Base-by-base conservation (phyloP, 64 coral and sea anemone genomes). In the Anthopleura sola region DNA sequence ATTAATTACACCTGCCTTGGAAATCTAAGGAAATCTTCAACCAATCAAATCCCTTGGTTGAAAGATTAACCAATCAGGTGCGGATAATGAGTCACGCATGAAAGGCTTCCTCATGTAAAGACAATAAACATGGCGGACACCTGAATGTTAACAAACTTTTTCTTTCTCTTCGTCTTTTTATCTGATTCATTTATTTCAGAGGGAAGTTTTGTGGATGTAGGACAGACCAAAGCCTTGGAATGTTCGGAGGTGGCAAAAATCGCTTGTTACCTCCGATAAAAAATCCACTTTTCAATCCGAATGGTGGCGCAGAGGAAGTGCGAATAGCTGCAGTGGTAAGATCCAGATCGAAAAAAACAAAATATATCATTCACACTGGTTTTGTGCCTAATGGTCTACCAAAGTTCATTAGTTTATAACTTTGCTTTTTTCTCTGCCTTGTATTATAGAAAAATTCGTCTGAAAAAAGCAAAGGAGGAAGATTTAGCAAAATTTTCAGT, bases 241-340 rank as follows among this genome's bases (percentile, higher is more conserved):
- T 97, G 94, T 92, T 89, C 29, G 80, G 90, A 46, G 84, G 90
- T 17, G 85, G 80, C 62, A 92, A 90, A 36, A 91, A 88, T 17
- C 90, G 94, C 36, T 79, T 97, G 77, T 89, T 97, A 56, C 94
- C 94, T 6, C 94, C 94, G 39, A 97, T 97, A 44, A 97, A 97
- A 29, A 97, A 97, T 15, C 94, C 94, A 49, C 85, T 97, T 38
- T 97, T 97, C 36, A 97, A 97, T 40, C 94, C 94, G 17, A 92
- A 92, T 66, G 94, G 90, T 79, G 84, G 75, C 15, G 37, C 77
- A 2, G 90, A 97, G 21, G 84, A 97, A 84, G 94, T 97, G 49
- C 90, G 87, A 33, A 89, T 97, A 38, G 57, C 94, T 37, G 56
- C 83, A 36, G 87, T 97, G 84, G 90, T 95, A 60, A 82, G 94